A percentile compares a stretch with the other conserved stretches of the same genome.
These are phyloP conservation scores for Peromyscus polionotus DNA, from an alignment of 2,113 vertebrate species.

Conservation along the genomic window DNA sequence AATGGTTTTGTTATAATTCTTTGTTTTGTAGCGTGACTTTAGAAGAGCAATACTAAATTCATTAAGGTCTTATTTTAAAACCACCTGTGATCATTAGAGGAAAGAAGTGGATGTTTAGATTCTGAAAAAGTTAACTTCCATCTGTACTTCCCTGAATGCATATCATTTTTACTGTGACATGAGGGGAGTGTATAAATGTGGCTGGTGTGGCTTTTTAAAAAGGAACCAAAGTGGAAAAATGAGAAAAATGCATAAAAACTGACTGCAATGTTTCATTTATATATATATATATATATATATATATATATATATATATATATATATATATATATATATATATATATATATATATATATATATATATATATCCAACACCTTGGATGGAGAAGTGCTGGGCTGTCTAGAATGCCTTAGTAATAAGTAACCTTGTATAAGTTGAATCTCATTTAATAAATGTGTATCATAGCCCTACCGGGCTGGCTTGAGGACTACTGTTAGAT, in stretches of 20 bases:
- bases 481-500: conserved; percentile 70
- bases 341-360: background rate
- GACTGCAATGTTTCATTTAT: background rate
- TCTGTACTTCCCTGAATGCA: background rate
- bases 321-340: background rate
- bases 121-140: conserved; percentile 32
- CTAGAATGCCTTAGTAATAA: conserved; percentile 48
- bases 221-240: background rate
- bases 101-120: conserved; percentile 56
- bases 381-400: background rate
- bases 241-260: background rate
- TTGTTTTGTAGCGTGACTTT: background rate
- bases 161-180: background rate
- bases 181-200: background rate
- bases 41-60: conserved; percentile 60
- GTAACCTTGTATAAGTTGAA: background rate
- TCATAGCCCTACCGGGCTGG: conserved; percentile 69
- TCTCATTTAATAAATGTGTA: conserved; percentile 54
- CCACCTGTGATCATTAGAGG: conserved; percentile 12
- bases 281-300: too few relatives aligned
- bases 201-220: conserved; percentile 10
- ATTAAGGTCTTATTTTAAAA: conserved; percentile 68
- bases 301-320: background rate
- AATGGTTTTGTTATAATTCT: conserved; percentile 47
- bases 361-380: background rate